Evolutionary conservation across 2,888 invertebrate species (phyloP).

Genomic region (Lasioglossum oenotherae): DNA sequence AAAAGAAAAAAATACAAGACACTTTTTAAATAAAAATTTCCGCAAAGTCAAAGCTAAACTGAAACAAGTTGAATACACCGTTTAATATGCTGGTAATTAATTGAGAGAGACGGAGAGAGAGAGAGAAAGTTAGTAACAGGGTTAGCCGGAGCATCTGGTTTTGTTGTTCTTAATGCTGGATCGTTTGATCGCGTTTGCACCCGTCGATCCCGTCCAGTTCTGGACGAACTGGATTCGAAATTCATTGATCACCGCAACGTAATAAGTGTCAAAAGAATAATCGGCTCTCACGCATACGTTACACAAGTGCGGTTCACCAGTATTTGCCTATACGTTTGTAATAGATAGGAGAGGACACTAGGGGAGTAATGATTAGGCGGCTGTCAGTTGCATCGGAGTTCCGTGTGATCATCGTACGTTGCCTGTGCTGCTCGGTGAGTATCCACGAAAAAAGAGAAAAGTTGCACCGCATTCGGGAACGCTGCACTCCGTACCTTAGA

Average conservation of each 20-base stretch:
- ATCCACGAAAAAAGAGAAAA: constrained; percentile 26
- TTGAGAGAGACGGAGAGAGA: neutral
- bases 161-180: neutral
- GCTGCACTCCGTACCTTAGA: neutral
- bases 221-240: constrained; percentile 35
- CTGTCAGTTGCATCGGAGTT: constrained; percentile 82
- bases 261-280: constrained; percentile 61
- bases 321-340: constrained; percentile 79
- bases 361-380: constrained; percentile 83
- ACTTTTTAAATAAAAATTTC: neutral
- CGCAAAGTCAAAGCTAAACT: neutral
- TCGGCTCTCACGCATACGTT: constrained; percentile 30
- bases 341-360: constrained; percentile 83
- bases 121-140: neutral
- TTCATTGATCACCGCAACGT: constrained; percentile 48
- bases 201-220: neutral
- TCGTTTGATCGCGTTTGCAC: neutral
- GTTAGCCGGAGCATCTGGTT: neutral
- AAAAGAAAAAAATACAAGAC: neutral
- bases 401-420: constrained; percentile 79
- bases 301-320: constrained; percentile 41
- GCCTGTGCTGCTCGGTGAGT: constrained; percentile 75
- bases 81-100: neutral
- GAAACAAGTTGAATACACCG: neutral
- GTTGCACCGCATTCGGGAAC: constrained; percentile 2